A percentile compares a stretch with the other conserved stretches of the same genome.
phyloP scores from a whole-genome alignment of 2,113 vertebrate genomes.

The Syrmaticus mikado region DNA sequence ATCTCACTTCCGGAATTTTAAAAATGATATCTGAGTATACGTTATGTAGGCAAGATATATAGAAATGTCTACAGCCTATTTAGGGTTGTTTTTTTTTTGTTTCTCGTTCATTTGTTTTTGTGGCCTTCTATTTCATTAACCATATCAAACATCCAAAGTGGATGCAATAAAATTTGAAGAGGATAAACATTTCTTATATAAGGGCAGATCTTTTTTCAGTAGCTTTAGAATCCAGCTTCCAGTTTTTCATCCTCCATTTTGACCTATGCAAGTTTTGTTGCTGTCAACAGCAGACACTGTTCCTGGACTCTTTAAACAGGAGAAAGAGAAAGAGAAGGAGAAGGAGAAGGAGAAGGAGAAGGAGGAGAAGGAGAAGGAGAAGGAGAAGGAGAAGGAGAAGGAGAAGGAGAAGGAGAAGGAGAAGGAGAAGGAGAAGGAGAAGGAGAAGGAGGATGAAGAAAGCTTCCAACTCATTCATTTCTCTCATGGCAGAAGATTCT shows the following conservation, averaged over 20 bases:
- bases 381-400: not conserved
- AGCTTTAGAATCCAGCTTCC: slow-evolving; percentile 2
- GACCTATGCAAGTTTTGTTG: not conserved
- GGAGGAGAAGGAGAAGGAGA: no score
- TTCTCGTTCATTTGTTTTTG: no score
- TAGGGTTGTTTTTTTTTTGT: no score
- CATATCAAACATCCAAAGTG: not conserved
- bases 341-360: no score
- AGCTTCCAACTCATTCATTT: not conserved
- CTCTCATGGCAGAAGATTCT: not conserved
- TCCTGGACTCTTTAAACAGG: not conserved
- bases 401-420: not conserved
- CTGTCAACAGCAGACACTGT: not conserved
- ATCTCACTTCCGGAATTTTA: not conserved
- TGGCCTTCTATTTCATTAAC: not conserved
- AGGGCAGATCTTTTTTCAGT: not conserved
- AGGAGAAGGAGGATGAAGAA: not conserved
- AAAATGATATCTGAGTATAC: not conserved
- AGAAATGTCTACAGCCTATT: not conserved
- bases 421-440: not conserved
- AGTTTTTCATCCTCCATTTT: not conserved
- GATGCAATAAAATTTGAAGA: not conserved
- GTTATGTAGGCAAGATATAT: not conserved
- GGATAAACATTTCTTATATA: not conserved
- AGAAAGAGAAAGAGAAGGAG: no score